phyloP scores from a whole-genome alignment of 2,797 vertebrate species.

The Phoebastria nigripes region DNA sequence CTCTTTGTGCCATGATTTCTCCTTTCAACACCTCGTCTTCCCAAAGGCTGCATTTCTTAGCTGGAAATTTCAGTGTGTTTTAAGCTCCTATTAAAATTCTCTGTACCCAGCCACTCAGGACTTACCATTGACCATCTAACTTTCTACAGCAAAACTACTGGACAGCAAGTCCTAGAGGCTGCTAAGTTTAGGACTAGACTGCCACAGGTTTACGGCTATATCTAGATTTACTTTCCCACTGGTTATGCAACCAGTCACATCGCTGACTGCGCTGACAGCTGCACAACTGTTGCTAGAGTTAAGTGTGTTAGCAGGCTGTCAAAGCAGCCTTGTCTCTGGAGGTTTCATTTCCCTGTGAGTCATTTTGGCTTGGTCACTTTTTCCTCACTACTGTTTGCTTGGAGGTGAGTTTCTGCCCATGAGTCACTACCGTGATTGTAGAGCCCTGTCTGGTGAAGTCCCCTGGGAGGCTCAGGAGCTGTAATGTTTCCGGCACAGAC shows the following conservation, averaged over 20 bases:
- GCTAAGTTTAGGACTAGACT: background rate
- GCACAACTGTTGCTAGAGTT: background rate
- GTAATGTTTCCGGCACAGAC: background rate
- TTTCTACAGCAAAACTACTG: background rate
- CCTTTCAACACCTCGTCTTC: background rate
- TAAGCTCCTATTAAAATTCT: background rate
- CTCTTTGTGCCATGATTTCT: background rate
- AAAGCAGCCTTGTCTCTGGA: background rate
- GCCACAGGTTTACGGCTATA: background rate
- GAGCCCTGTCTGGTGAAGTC: background rate
- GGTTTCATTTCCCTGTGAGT: conserved; percentile 27
- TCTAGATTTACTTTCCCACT: background rate
- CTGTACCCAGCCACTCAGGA: background rate
- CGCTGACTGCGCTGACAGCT: background rate
- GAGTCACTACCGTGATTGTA: background rate
- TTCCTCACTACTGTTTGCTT: background rate
- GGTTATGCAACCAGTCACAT: background rate
- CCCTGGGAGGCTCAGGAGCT: background rate
- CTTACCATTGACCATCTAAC: background rate
- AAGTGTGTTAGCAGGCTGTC: background rate
- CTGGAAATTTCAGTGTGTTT: background rate
- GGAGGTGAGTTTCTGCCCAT: background rate
- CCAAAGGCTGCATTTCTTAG: background rate
- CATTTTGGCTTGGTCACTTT: conserved; percentile 30
- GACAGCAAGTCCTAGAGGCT: background rate